These are phyloP conservation scores for Nettapus auritus DNA, from an alignment of 2,113 vertebrate genomes.

Conservation along the genomic window DNA sequence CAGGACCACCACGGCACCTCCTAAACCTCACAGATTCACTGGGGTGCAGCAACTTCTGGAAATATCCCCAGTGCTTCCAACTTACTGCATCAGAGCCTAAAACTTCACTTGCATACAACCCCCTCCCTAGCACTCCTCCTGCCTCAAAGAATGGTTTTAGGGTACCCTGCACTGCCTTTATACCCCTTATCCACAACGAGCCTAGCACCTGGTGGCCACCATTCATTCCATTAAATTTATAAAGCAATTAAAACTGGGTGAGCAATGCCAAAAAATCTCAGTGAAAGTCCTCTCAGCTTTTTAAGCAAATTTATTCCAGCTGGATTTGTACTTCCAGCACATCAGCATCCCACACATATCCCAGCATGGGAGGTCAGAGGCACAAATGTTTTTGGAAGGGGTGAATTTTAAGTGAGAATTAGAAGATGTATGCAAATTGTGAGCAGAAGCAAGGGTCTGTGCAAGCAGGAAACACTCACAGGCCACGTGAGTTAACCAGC, in stretches of 20 bases:
- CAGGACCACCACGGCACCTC: not conserved
- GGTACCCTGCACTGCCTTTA: not conserved
- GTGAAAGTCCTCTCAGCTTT: slow-evolving; percentile 28
- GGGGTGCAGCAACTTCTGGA: not conserved
- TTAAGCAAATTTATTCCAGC: slow-evolving; percentile 45
- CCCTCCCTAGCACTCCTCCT: too few relatives aligned
- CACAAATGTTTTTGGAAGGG: not conserved
- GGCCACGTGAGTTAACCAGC: not conserved
- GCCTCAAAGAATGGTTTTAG: fast-evolving
- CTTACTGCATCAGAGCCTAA: not conserved
- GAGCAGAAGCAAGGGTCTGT: not conserved
- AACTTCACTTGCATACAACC: fast-evolving
- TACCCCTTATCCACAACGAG: not conserved
- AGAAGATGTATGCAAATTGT: slow-evolving; percentile 16
- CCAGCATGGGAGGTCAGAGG: not conserved
- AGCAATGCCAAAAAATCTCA: not conserved
- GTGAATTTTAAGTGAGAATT: slow-evolving; percentile 19
- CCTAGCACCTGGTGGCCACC: not conserved
- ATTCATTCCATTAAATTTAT: not conserved
- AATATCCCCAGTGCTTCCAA: not conserved
- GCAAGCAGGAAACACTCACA: not conserved
- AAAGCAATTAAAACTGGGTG: slow-evolving; percentile 1
- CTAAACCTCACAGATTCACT: not conserved
- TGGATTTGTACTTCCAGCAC: not conserved
- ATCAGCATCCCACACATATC: fast-evolving